These are phyloP conservation scores for Drosophila ogumai DNA, from an alignment of 1,140 invertebrate genomes.

Conservation along the genomic window DNA sequence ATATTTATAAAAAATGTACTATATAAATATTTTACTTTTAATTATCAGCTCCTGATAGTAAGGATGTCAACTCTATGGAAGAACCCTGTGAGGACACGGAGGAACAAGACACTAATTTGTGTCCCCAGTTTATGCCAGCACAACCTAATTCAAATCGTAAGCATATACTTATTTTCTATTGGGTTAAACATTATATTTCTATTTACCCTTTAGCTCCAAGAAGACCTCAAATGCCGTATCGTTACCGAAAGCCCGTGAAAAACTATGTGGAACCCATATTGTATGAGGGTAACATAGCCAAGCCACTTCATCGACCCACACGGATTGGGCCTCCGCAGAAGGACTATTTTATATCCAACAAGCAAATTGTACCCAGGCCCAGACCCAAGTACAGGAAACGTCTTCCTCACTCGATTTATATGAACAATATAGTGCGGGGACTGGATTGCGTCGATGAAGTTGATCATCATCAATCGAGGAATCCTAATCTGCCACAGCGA, in stretches of 20 bases:
- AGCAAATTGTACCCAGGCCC: constrained; percentile 60
- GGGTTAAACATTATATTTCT: background rate
- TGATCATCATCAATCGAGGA: background rate
- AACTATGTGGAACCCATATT: constrained; percentile 73
- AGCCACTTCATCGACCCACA: constrained; percentile 44
- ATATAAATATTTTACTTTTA: background rate
- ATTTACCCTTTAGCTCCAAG: background rate
- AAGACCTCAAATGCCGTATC: background rate
- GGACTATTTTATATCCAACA: constrained; percentile 65
- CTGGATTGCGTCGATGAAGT: constrained; percentile 64
- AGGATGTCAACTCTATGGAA: background rate
- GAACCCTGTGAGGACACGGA: constrained; percentile 56
- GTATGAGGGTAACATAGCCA: constrained; percentile 62
- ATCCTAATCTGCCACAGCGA: constrained; percentile 6
- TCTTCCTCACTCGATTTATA: constrained; percentile 62
- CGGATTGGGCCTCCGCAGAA: constrained; percentile 10
- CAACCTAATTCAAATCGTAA: constrained; percentile 28
- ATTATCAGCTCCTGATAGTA: background rate
- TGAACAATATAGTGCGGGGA: constrained; percentile 70
- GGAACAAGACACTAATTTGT: constrained; percentile 61
- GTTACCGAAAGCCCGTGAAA: constrained; percentile 57
- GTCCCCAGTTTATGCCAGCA: constrained; percentile 55
- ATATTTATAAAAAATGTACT: background rate
- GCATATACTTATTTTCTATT: background rate
- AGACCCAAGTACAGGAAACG: constrained; percentile 56